Evolutionary conservation across 1,140 invertebrate genomes (phyloP).

Genomic region (Hyles euphorbiae): DNA sequence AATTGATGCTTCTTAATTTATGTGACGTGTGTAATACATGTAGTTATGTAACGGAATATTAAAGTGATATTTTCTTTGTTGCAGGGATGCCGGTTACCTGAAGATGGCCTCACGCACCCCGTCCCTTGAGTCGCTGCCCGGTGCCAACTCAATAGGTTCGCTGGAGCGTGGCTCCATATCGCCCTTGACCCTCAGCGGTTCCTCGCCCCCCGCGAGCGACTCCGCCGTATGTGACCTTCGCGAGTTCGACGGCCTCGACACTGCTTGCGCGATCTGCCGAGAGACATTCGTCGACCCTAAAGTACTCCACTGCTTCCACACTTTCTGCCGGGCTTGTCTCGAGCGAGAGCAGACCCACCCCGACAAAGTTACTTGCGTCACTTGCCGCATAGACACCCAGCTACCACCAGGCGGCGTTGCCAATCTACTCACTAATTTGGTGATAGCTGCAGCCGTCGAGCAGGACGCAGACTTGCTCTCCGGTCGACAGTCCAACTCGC

Average conservation of each 20-base stretch:
- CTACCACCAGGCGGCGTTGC: slow-evolving; percentile 76
- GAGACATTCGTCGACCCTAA: slow-evolving; percentile 84
- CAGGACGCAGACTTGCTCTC: slow-evolving; percentile 72
- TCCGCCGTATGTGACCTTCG: slow-evolving; percentile 84
- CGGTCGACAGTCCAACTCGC: slow-evolving; percentile 63
- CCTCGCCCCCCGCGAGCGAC: slow-evolving; percentile 87
- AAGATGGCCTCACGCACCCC: slow-evolving; percentile 83
- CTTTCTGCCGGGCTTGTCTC: slow-evolving; percentile 87
- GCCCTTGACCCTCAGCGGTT: slow-evolving; percentile 87
- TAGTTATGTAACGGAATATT: neutral
- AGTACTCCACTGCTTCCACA: slow-evolving; percentile 88
- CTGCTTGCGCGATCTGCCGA: slow-evolving; percentile 88
- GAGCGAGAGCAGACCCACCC: slow-evolving; percentile 83
- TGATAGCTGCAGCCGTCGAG: slow-evolving; percentile 79
- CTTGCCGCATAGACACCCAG: slow-evolving; percentile 85
- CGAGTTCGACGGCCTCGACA: slow-evolving; percentile 75
- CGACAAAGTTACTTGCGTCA: slow-evolving; percentile 89
- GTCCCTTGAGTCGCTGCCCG: slow-evolving; percentile 91
- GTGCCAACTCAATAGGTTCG: slow-evolving; percentile 92
- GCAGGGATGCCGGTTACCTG: slow-evolving; percentile 76
- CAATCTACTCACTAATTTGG: slow-evolving; percentile 80
- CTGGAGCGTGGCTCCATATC: slow-evolving; percentile 83
- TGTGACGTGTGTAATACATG: neutral
- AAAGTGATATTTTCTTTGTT: slow-evolving; percentile 41
- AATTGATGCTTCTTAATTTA: neutral